Base-by-base conservation (phyloP, 2,797 vertebrate species). In the Spheniscus humboldti region DNA sequence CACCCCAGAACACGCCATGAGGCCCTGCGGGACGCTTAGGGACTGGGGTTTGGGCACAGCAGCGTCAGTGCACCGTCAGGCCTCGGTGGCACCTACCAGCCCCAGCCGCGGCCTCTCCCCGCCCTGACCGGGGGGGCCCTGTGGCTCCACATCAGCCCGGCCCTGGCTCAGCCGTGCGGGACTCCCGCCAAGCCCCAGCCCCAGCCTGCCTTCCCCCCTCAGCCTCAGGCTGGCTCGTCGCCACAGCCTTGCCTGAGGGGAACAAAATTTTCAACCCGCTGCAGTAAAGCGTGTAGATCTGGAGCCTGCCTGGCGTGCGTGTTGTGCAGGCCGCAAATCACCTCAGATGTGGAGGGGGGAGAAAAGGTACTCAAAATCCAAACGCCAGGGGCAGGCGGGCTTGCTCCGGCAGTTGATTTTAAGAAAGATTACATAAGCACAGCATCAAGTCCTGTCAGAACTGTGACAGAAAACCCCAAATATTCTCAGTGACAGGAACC, bases 1-100 rank as follows among this genome's bases (percentile, higher is more conserved):
- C 39, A 18, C 25, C 53, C 41, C 37, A 2, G 55, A 56, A 39
- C 15, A 9, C 0, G 0, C 17, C 10, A 0, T 2, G 25, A 37
- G 45, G 22, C 23, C 43, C 66, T n/a, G 30, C 0, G 2, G 50
- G 45, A 11, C 0, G 0, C 45, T 27, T 4, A 1, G 2, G 57
- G 4, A 2, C 50, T 6, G 55, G 17, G 6, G 10, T 13, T 16
- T 6, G 25, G 55, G 33, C 17, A 18, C 7, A 8, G 39, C 33
- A 5, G 6, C 3, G 5, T 6, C 39, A 35, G 28, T 35, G 33
- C 72, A 55, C 20, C 20, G 2, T 25, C 10, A 24, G n/a, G 27
- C 17, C 24, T n/a, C 2, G 0, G 11, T 17, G 35, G 35, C 37
- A 8, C 10, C 22, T 17, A 8, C 15, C 10, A 35, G 19, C 25